Evolutionary conservation across 64 coral and sea anemone genomes (phyloP), one percentile per base, ranked within the genome.

Genomic region (Acropora tenuis): DNA sequence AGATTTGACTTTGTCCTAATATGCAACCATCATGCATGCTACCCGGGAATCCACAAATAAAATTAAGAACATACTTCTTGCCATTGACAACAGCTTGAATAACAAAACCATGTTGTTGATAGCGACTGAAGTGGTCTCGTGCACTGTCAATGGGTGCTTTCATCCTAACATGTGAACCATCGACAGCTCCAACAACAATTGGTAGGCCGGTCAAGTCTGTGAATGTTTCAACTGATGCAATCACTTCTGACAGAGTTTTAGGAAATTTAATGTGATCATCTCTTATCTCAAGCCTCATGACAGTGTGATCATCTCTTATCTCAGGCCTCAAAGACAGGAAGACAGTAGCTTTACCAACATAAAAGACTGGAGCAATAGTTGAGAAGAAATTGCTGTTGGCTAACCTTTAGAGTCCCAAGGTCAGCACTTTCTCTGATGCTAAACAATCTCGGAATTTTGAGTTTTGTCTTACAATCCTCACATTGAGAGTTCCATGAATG

Each of bases 151-250:
- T 50, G 46, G 85, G 69, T 41, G 85, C 85, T 75, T 74, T 57
- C 55, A 87, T 74, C 12, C 69, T 11, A 57, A 87, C 85, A 87
- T 75, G 85, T 61, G 60, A 63, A 63, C 60, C 60, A 63, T 63
- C 7, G 60, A 63, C 60, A 63, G 60, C 60, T 63, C 60, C 60
- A 63, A 63, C 60, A 63, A 63, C 60, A 13, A 13, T 63, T 63
- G 60, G 60, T 63, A 63, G 60, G 30, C 30, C 30, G 30, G 74
- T 74, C 69, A n/a, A 73, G 63, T 74, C 74, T 73, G 69, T 42
- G 69, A 87, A 74, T 73, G 84, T 87, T 75, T 87, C 66, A 87
- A 87, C 74, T 71, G 41, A 74, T 71, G 84, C 66, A 74, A 69
- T 73, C 13, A 73, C 74, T 74, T 87, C 63, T 87, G 67, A 42